Conservation (phyloP, 2,888 invertebrate species). For the Hedychridium roseum region DNA sequence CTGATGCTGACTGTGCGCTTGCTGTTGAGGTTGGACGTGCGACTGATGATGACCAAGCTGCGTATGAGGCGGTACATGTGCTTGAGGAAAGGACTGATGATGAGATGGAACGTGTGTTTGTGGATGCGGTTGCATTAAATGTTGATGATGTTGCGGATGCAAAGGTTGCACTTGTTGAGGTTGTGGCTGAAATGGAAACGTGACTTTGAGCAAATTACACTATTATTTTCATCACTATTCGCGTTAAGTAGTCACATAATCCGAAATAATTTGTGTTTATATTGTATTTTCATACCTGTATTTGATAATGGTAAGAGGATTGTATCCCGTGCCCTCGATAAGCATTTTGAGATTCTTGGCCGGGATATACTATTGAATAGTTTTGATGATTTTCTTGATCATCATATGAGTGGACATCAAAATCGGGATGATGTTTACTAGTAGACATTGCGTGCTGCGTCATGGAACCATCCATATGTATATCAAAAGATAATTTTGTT, state of each 20-base stretch:
- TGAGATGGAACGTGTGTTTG: no score
- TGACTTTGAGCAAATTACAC: background rate
- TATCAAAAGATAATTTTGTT: conserved; percentile 54
- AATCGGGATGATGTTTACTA: conserved; percentile 47
- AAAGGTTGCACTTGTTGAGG: conserved; percentile 59
- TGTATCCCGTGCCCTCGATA: conserved; percentile 49
- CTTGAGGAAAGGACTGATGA: no score
- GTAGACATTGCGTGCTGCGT: conserved; percentile 57
- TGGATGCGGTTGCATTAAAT: conserved; percentile 31
- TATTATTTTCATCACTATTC: background rate
- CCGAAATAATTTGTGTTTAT: background rate
- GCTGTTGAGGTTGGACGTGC: no score
- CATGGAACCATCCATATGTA: conserved; percentile 62
- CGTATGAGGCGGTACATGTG: no score
- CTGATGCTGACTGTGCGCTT: no score
- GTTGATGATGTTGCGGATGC: conserved; percentile 61
- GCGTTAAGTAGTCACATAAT: background rate
- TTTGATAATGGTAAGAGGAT: conserved; percentile 55
- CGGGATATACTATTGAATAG: conserved; percentile 44
- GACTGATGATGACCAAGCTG: no score
- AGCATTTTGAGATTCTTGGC: conserved; percentile 48
- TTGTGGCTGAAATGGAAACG: conserved; percentile 37
- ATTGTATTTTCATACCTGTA: conserved; percentile 41
- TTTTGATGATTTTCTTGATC: conserved; percentile 60
- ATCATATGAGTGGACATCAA: conserved; percentile 49